Conservation (phyloP, 2,888 invertebrate genomes). For the Desoria tigrina region DNA sequence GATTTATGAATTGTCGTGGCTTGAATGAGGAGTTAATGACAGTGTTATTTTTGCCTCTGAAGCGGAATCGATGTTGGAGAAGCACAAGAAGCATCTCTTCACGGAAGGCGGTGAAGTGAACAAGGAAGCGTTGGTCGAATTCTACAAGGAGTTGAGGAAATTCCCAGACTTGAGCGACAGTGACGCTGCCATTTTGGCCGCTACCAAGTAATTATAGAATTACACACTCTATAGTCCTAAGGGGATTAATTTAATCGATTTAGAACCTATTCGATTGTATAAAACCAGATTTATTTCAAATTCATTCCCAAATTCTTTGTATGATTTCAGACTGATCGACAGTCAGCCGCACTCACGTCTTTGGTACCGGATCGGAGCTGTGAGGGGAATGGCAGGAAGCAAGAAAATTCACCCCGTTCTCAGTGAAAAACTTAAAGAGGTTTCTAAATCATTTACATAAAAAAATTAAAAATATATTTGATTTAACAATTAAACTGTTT, state of each 20-base stretch:
- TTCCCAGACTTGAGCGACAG: slow-evolving; percentile 61
- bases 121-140: slow-evolving; percentile 58
- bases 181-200: slow-evolving; percentile 62
- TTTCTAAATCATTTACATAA: slow-evolving; percentile 55
- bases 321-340: slow-evolving; percentile 57
- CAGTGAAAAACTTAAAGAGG: slow-evolving; percentile 59
- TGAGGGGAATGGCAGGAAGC: slow-evolving; percentile 60
- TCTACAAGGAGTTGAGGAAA: slow-evolving; percentile 60
- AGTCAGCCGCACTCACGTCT: slow-evolving; percentile 61
- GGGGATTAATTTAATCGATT: slow-evolving; percentile 9
- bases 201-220: slow-evolving; percentile 57
- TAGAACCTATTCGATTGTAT: too few relatives aligned
- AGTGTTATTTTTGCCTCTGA: not conserved
- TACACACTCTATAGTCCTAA: not conserved
- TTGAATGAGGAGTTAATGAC: too few relatives aligned
- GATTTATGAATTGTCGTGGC: too few relatives aligned
- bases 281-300: not conserved
- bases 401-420: slow-evolving; percentile 59
- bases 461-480: slow-evolving; percentile 16
- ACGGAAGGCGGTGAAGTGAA: slow-evolving; percentile 57
- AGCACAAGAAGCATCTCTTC: slow-evolving; percentile 54
- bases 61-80: slow-evolving; percentile 56
- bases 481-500: not conserved
- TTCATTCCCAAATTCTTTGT: not conserved
- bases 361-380: slow-evolving; percentile 63